Base-by-base conservation (phyloP, 2,888 invertebrate genomes). In the Ichneumoninae sp. region DNA sequence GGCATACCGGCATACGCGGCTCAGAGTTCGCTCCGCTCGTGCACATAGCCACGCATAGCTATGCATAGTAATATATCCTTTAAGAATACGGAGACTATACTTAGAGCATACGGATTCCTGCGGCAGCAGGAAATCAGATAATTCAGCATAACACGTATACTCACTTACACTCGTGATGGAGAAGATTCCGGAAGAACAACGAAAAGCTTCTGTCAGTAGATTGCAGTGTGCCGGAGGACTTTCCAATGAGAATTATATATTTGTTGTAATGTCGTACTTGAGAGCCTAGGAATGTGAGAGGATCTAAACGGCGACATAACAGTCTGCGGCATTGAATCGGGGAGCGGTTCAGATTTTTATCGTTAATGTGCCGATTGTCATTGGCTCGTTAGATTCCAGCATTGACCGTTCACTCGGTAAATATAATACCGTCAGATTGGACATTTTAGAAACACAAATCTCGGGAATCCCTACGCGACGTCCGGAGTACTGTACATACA, bases 151-250 rank as follows among this genome's bases (percentile, higher is more conserved):
- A 30, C 50, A 33, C 63, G 30, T 30, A 33, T n/a, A 33, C 16
- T 63, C 57, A 52, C 30, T 50, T 30, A 52, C 30, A 30, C 30
- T 30, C 16, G 52, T 30, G 33, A 52, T 6, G n/a, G n/a, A n/a
- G 33, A n/a, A 70, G 70, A n/a, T n/a, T 30, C 50, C 50, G 33
- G 57, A 26, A 73, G 57, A 73, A 60, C 57, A 60, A 16, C 36
- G 73, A 73, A 73, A 73, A 36, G 57, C 40, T 73, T 60, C 73
- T 60, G 57, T 40, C 57, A 73, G 73, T 57, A 30, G 73, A 73
- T 73, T 60, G 26, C 52, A 30, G 44, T 40, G 13, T 16, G 44
- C 44, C 44, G 22, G 2, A 7, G n/a, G 26, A 73, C 57, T 73
- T 57, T 44, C 40, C 22, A 30, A 60, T 22, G 40, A 36, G 73